Base-by-base conservation (phyloP, 1,140 invertebrate species). In the Helicoverpa armigera region DNA sequence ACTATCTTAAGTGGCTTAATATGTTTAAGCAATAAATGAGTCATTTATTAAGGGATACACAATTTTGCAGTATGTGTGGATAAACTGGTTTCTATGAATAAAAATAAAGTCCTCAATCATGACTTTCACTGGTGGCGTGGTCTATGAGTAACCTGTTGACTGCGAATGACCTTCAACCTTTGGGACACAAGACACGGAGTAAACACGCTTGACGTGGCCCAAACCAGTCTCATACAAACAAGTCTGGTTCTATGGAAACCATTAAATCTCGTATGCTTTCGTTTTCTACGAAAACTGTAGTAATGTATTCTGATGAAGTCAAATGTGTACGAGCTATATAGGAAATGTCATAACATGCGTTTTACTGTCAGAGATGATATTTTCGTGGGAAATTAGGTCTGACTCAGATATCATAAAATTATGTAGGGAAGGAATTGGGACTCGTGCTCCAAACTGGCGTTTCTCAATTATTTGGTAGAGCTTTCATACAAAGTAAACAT, bases 51-150 rank as follows among this genome's bases (percentile, higher is more conserved):
- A 35, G 35, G 35, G 7, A 35, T 7, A 43, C 5, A 69, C 18
- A 31, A 67, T 16, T 48, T 67, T 67, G 43, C 2, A 23, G 23
- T 23, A 23, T 23, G 43, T 50, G 65, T 16, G 35, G 50, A 69
- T n/a, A 51, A 69, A 43, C 65, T 23, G 43, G 35, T 43, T 43
- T 43, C 35, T 43, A 9, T 9, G 35, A 43, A 63, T 18, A 54
- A 29, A 72, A 72, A 72, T 72, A 18, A 51, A 72, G 69, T 53
- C 69, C 50, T 53, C 53, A 51, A 29, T 13, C 23, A 29, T 29
- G 50, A 72, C 69, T 72, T 72, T 72, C 69, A 72, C 69, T 72
- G 50, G 54, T n/a, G 69, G 48, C 50, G 35, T 65, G 35, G 63
- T n/a, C 63, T 61, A 31, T 23, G 69, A 72, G 53, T 23, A 53